Evolutionary conservation across 2,888 invertebrate species (phyloP), one percentile per base, ranked within the genome.

Genomic region (Phymatocera aterrima): DNA sequence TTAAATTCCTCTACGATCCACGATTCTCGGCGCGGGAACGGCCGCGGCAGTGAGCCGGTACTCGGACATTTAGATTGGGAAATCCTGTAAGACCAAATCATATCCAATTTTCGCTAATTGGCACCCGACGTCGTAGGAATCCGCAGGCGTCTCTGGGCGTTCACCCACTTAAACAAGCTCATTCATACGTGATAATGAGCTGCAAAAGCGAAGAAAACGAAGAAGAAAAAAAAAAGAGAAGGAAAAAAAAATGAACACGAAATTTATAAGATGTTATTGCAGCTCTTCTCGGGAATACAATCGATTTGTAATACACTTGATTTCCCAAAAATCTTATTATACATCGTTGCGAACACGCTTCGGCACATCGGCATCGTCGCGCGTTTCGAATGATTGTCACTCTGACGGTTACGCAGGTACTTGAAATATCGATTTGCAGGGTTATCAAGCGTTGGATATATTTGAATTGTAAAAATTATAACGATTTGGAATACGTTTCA

Each of bases 61-160:
- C 31, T 51, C 34, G 46, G 48, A 48, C 48, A 31, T 48, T 31
- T 46, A 70, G 48, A 70, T 70, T 70, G 70, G 48, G 34, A 70
- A 70, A 70, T 48, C 70, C 31, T 70, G 46, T 48, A 70, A 31
- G 48, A 46, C 46, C 48, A 51, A 70, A 70, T 68, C 68, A 68
- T 68, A 68, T 68, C 68, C 68, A 68, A 68, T 68, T 46, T 46
- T 46, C 40, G 68, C 68, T 68, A 68, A 68, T 68, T 43, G 68
- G 40, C 68, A 34, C 21, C 28, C 46, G 28, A 68, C 46, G 68
- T 21, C 28, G 24, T 4, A 68, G 5, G 43, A 15, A 24, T 46
- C 40, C 46, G 15, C 15, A 21, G 12, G 21, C 68, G n/a, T 68
- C n/a, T n/a, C n/a, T n/a, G n/a, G n/a, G n/a, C n/a, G n/a, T n/a